Base-by-base conservation (phyloP, 2,888 invertebrate species). In the Tiphia femorata region DNA sequence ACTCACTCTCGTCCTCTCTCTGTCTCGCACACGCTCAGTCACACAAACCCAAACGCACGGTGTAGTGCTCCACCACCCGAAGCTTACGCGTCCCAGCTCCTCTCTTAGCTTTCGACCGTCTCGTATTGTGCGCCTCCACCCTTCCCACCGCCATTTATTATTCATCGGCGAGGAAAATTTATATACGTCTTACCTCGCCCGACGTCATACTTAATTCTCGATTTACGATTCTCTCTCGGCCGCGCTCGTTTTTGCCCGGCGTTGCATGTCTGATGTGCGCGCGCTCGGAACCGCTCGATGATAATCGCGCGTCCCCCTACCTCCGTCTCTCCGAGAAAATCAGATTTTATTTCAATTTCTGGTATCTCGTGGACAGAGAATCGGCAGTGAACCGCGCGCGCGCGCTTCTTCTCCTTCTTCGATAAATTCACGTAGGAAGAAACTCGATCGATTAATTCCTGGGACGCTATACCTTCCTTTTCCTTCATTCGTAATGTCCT, bases 101-200 rank as follows among this genome's bases (percentile, higher is more conserved):
- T 44, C 46, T 25, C 16, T 27, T 6, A 7, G 17, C 33, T 50
- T 19, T 49, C 54, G 3, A 42, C 47, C 14, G 42, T 48, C 20
- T 47, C 40, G 23, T 57, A 50, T 44, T 35, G 21, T 51, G 49
- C 50, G 40, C 30, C 43, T 40, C 33, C 16, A 44, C 33, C 5
- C 38, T 2, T 57, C 49, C 55, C 62, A 48, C 65, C 62, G 64
- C 65, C 67, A 72, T 76, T 75, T 77, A 75, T 75, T 77, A 75
- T 77, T 77, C 76, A 76, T 75, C 65, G 68, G 67, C 69, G 60
- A 71, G 68, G 65, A 72, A 72, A 72, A 71, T 74, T 70, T 72
- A 71, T 75, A 74, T 62, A 67, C 68, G 68, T 59, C 65, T 70
- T 72, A 49, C 56, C 56, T 46, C 49, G n/a, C n/a, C 41, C 50